Evolutionary conservation across 2,888 invertebrate species (phyloP).

Genomic region (Andricus curvator): DNA sequence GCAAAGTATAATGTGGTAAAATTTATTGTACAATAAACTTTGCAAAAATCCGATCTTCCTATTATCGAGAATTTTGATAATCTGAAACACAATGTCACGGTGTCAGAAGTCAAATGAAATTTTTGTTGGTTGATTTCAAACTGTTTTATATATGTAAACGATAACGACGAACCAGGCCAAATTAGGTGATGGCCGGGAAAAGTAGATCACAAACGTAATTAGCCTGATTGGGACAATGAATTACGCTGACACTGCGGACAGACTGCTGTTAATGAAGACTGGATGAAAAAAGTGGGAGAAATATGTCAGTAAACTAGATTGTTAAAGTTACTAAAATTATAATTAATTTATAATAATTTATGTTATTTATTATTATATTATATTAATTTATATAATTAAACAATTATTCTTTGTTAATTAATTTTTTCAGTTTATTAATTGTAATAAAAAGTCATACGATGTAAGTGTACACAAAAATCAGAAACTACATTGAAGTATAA

Average conservation of each 20-base stretch:
- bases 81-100: not conserved
- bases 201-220: slow-evolving; percentile 11
- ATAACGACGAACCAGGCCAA: not conserved
- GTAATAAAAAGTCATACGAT: not conserved
- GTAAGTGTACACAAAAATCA: not conserved
- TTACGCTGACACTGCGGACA: not conserved
- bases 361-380: not conserved
- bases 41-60: not conserved
- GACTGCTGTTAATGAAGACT: not conserved
- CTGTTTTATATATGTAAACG: not conserved
- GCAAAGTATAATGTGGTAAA: not conserved
- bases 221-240: slow-evolving; percentile 15
- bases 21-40: not conserved
- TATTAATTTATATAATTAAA: not conserved
- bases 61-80: not conserved
- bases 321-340: not conserved
- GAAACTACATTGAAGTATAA: no score
- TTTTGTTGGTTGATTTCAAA: not conserved
- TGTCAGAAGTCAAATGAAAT: slow-evolving; percentile 1
- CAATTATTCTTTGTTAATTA: not conserved
- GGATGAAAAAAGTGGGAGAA: not conserved
- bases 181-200: not conserved
- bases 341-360: not conserved
- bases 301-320: slow-evolving; percentile 15
- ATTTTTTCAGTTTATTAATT: not conserved